Percentiles rank a stretch among this genome's conserved stretches.
Conservation (phyloP, 2,797 vertebrate genomes). For the Nothura maculosa region DNA sequence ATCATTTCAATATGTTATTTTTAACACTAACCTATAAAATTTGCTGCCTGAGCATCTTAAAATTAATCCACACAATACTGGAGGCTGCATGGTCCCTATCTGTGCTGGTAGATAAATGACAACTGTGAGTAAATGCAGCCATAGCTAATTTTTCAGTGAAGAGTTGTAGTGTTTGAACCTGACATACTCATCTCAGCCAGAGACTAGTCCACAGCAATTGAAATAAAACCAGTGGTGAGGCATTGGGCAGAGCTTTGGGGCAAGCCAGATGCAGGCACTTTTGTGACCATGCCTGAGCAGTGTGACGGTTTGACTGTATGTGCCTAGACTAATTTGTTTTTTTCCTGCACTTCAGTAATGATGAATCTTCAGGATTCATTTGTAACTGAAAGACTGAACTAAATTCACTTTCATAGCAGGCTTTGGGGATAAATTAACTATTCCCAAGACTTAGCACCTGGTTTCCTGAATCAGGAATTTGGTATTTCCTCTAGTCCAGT, state of each 20-base stretch:
- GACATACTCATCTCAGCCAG: background rate
- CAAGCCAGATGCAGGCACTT: background rate
- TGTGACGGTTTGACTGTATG: background rate
- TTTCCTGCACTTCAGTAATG: background rate
- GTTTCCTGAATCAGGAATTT: background rate
- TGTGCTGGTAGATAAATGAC: background rate
- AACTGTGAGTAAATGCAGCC: background rate
- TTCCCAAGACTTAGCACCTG: background rate
- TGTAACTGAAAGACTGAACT: background rate
- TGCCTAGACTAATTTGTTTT: background rate
- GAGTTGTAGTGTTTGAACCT: background rate
- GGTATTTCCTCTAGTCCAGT: background rate
- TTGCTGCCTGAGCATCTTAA: background rate
- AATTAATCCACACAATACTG: background rate
- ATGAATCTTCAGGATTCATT: background rate
- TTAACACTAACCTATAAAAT: conserved; percentile 19
- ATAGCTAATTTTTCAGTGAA: background rate
- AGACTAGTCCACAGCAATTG: no score
- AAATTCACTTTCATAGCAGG: background rate
- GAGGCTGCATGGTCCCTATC: background rate
- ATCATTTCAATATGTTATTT: background rate
- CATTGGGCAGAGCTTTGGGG: background rate
- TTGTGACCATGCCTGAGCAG: background rate
- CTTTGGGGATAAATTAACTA: background rate
- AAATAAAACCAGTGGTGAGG: background rate